Evolutionary conservation across 2,888 invertebrate species (phyloP).

Genomic region (Acronicta psi): DNA sequence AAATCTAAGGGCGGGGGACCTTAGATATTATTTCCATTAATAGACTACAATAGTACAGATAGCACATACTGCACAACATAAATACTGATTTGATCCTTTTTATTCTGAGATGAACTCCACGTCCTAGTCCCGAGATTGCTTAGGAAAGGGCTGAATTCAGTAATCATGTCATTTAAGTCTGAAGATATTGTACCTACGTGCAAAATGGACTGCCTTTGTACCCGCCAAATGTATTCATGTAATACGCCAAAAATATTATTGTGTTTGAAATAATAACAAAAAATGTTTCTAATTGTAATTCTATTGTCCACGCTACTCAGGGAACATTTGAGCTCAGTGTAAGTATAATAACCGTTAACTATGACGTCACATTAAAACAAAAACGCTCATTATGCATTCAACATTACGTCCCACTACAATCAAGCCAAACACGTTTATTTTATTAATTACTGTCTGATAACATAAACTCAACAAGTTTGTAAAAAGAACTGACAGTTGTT

Average conservation of each 20-base stretch:
- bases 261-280: background rate
- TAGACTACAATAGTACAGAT: no score
- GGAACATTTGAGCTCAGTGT: constrained; percentile 98
- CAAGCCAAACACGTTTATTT: constrained; percentile 44
- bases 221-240: background rate
- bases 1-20: no score
- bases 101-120: no score
- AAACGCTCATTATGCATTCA: constrained; percentile 6
- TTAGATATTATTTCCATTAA: no score
- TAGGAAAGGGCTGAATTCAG: no score
- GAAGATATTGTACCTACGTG: no score
- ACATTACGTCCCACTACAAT: constrained; percentile 15
- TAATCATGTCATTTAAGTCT: no score
- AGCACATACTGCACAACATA: no score
- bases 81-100: no score
- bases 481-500: constrained; percentile 8
- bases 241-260: background rate
- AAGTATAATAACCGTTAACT: constrained; percentile 87
- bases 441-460: constrained; percentile 39
- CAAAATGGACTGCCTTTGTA: background rate
- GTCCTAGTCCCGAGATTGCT: no score
- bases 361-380: constrained; percentile 33
- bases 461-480: constrained; percentile 13
- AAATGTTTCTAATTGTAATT: constrained; percentile 40
- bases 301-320: constrained; percentile 86